A percentile compares a stretch with the other conserved stretches of the same genome.
These are phyloP conservation scores for Micromys minutus DNA, from an alignment of 2,113 vertebrate species.

Conservation along the genomic window DNA sequence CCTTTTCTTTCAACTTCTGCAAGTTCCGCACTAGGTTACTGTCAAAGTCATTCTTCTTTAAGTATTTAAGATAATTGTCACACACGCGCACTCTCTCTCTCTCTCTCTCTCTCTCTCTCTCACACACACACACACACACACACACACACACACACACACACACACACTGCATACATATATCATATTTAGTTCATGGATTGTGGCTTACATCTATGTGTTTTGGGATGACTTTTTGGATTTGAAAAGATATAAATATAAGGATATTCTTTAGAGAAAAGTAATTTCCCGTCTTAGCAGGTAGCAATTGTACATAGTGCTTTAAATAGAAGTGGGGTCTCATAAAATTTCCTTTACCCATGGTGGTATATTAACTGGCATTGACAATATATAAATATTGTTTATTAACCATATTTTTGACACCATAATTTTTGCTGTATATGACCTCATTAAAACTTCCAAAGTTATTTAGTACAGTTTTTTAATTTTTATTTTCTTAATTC, in stretches of 20 bases:
- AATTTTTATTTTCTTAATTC: not conserved
- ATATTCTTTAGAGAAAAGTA: not conserved
- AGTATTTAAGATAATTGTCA: not conserved
- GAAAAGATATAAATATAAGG: not conserved
- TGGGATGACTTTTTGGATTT: not conserved
- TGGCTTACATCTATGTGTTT: not conserved
- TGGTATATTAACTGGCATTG: not conserved
- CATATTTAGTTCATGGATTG: no score
- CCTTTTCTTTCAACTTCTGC: accelerated
- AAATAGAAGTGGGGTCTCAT: not conserved
- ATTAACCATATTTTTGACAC: not conserved
- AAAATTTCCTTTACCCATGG: not conserved
- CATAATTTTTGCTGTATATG: not conserved
- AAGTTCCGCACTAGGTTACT: not conserved
- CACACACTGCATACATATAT: not conserved
- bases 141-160: not conserved
- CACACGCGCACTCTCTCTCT: no score
- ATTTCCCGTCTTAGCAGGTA: not conserved
- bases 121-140: not conserved
- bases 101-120: no score
- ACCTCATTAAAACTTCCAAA: not conserved
- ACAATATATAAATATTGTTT: not conserved
- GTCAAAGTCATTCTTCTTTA: not conserved
- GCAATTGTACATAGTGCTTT: not conserved
- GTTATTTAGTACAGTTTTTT: not conserved